Conservation (phyloP, 2,888 invertebrate genomes). For the Syrphus vitripennis region DNA sequence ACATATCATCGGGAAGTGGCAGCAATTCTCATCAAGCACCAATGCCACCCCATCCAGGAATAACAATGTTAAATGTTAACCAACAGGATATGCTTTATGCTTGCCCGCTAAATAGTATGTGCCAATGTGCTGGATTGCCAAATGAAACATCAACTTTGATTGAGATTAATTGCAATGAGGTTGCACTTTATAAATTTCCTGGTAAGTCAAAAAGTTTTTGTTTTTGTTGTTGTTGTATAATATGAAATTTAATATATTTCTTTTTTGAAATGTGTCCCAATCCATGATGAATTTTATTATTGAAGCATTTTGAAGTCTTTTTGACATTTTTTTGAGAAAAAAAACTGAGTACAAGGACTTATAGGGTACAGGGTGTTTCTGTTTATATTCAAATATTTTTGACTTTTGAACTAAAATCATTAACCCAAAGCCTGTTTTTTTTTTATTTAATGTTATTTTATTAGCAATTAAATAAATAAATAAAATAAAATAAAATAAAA, state of each 20-base stretch:
- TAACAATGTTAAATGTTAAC: slow-evolving; percentile 78
- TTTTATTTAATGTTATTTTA: no score
- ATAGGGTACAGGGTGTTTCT: no score
- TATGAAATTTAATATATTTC: background rate
- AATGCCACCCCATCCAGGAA: slow-evolving; percentile 71
- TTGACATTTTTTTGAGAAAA: no score
- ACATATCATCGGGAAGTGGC: slow-evolving; percentile 65
- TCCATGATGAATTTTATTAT: no score
- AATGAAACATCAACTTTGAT: slow-evolving; percentile 81
- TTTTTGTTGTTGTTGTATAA: no score
- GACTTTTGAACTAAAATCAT: no score
- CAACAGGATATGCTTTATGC: slow-evolving; percentile 80
- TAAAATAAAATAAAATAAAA: no score
- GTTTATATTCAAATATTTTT: no score
- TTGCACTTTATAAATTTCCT: slow-evolving; percentile 81
- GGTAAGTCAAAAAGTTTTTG: slow-evolving; percentile 77
- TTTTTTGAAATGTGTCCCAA: background rate
- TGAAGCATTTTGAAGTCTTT: no score
- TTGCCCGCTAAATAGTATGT: slow-evolving; percentile 81
- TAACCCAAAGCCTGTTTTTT: no score
- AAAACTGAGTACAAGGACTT: no score
- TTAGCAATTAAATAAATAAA: no score
- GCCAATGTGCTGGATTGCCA: slow-evolving; percentile 81
- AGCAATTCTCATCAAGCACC: slow-evolving; percentile 71
- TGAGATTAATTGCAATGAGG: slow-evolving; percentile 81